Percentiles rank a stretch among this genome's conserved stretches.
Conservation (phyloP, 2,797 vertebrate species). For the Spinus pinus region DNA sequence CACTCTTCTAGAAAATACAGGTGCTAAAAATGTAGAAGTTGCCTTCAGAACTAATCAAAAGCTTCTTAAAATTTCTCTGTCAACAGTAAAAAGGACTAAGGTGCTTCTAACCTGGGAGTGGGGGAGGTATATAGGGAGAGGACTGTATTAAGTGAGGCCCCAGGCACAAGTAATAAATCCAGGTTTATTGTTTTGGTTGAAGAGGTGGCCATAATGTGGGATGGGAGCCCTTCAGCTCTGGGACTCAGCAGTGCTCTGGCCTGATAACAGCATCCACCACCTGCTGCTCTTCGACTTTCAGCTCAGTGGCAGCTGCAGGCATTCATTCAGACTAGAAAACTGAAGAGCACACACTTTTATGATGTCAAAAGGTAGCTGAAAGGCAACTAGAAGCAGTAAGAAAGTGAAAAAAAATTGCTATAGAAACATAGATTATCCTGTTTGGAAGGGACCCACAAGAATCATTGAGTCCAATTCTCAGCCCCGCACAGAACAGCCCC, state of each 20-base stretch:
- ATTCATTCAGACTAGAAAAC: not conserved
- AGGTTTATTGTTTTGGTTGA: constrained; percentile 7
- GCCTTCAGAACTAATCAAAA: not conserved
- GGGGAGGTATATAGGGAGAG: not conserved
- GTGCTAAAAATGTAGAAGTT: not conserved
- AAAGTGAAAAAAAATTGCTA: not conserved
- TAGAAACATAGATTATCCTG: not conserved
- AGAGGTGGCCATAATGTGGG: not conserved
- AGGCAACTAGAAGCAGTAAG: not conserved
- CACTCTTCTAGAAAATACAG: not conserved
- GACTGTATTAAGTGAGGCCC: not conserved
- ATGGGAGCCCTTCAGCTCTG: not conserved
- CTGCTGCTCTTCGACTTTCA: not conserved
- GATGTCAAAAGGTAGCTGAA: not conserved
- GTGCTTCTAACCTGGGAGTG: not conserved
- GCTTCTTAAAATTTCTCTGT: not conserved
- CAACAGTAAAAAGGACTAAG: not conserved
- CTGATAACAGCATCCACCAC: not conserved
- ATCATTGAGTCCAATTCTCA: not conserved
- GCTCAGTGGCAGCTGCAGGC: not conserved
- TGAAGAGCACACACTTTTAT: not conserved
- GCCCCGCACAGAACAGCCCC: too few species aligned
- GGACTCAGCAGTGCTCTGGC: not conserved
- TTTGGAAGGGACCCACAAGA: not conserved
- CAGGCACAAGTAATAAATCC: not conserved